A percentile compares a stretch with the other conserved stretches of the same genome.
phyloP scores from a whole-genome alignment of 1,140 invertebrate genomes.

The Antheraea pernyi region DNA sequence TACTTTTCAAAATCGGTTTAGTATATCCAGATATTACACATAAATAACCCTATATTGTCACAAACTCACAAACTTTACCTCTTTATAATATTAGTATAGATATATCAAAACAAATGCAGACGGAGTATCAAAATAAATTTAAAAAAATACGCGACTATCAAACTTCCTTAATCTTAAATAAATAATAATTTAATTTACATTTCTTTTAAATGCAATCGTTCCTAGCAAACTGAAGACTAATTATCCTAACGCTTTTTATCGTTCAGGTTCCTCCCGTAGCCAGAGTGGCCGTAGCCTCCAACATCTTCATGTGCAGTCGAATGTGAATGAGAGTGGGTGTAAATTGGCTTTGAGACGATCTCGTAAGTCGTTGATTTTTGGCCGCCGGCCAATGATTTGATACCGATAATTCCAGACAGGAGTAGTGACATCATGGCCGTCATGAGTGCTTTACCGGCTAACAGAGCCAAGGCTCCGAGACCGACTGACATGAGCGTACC shows the following conservation, averaged over 20 bases:
- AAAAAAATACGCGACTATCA: not conserved
- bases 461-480: slow-evolving; percentile 86
- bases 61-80: no score
- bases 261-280: slow-evolving; percentile 77
- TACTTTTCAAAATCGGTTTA: no score
- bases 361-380: slow-evolving; percentile 90
- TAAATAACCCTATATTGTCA: no score
- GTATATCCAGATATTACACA: no score
- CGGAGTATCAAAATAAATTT: no score
- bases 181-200: not conserved
- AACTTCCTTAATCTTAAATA: not conserved
- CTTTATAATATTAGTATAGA: no score
- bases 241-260: slow-evolving; percentile 40
- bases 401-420: slow-evolving; percentile 86
- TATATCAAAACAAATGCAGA: no score
- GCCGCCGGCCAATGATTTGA: slow-evolving; percentile 85
- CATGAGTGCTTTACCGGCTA: slow-evolving; percentile 92
- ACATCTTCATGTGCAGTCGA: slow-evolving; percentile 85
- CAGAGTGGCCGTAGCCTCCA: slow-evolving; percentile 81
- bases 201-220: not conserved
- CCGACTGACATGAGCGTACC: slow-evolving; percentile 87
- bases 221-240: not conserved
- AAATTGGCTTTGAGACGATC: slow-evolving; percentile 89
- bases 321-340: slow-evolving; percentile 85
- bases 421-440: slow-evolving; percentile 89